These are phyloP conservation scores for Temnothorax nylanderi DNA, from an alignment of 1,140 invertebrate genomes.

Conservation along the genomic window DNA sequence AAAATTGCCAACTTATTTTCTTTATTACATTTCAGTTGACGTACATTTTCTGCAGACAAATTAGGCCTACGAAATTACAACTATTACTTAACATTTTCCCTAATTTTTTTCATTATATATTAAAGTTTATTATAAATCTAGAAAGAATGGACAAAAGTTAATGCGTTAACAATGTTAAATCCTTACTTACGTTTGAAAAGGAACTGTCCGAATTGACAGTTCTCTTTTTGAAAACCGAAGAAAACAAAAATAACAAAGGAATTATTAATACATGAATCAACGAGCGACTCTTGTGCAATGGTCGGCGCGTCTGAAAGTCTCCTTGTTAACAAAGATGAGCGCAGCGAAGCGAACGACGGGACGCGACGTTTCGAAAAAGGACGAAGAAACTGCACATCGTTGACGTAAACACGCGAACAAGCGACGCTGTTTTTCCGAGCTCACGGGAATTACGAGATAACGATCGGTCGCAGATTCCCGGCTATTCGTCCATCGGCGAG, in stretches of 20 bases:
- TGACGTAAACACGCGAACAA: background rate
- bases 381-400: background rate
- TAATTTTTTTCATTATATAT: background rate
- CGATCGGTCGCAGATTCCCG: conserved; percentile 4
- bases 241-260: background rate
- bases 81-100: background rate
- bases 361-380: background rate
- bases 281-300: background rate
- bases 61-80: background rate
- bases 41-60: background rate
- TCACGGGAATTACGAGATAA: conserved; percentile 17
- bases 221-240: background rate
- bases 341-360: background rate
- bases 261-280: conserved; percentile 1
- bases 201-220: background rate
- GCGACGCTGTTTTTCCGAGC: background rate
- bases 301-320: background rate
- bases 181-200: background rate
- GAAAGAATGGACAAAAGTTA: background rate
- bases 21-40: background rate
- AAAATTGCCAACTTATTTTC: conserved; percentile 6
- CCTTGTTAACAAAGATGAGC: background rate
- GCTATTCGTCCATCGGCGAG: background rate
- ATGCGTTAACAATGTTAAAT: background rate
- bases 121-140: background rate